Evolutionary conservation across 2,888 invertebrate genomes (phyloP).

Genomic region (Geophilus truncorum): DNA sequence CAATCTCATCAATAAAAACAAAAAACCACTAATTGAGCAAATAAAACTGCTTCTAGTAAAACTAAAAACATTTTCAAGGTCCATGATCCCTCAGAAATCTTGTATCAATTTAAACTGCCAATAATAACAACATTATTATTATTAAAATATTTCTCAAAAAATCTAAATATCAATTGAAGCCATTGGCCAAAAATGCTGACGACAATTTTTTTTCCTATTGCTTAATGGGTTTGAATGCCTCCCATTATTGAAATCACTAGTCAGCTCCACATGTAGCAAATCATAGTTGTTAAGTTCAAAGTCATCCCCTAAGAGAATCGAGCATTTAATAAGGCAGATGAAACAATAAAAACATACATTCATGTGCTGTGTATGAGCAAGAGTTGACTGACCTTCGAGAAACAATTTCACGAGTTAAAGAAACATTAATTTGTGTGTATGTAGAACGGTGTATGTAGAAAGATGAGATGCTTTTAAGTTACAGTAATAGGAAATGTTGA

Average conservation of each 20-base stretch:
- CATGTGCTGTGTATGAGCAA: background rate
- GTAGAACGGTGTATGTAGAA: too few relatives aligned
- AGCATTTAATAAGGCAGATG: background rate
- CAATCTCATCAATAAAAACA: too few relatives aligned
- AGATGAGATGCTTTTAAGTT: background rate
- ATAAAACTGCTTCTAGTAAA: background rate
- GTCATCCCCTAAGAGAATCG: background rate
- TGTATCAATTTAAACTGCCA: too few relatives aligned
- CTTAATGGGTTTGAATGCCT: background rate
- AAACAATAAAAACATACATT: background rate
- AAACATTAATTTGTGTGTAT: too few relatives aligned
- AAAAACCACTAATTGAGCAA: background rate
- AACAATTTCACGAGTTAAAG: background rate
- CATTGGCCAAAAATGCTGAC: background rate
- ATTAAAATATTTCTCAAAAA: background rate
- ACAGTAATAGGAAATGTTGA: background rate
- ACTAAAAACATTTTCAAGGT: background rate
- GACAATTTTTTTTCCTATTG: background rate
- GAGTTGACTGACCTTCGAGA: background rate
- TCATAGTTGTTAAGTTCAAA: background rate
- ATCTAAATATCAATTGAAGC: background rate
- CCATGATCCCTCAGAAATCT: background rate
- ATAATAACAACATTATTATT: background rate
- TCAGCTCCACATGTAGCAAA: background rate
- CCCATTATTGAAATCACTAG: background rate